Evolutionary conservation across 2,888 invertebrate genomes (phyloP).

Genomic region (Troides helena): DNA sequence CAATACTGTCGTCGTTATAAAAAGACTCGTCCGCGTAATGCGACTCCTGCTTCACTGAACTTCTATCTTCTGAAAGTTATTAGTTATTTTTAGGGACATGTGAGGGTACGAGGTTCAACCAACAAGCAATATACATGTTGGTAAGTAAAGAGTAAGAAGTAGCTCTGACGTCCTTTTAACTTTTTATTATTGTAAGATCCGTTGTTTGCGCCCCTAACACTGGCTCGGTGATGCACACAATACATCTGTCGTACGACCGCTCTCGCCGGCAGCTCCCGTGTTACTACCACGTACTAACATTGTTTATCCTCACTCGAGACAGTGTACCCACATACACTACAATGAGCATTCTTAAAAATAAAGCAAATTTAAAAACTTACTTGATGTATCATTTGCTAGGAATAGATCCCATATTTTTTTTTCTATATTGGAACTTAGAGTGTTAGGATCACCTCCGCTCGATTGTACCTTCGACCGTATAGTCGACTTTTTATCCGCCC

Average conservation of each 20-base stretch:
- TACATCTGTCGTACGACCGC: too few relatives aligned
- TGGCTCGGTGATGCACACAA: too few relatives aligned
- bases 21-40: constrained; percentile 55
- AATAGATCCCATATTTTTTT: constrained; percentile 72
- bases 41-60: constrained; percentile 59
- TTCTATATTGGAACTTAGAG: constrained; percentile 64
- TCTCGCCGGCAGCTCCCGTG: too few relatives aligned
- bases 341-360: too few relatives aligned
- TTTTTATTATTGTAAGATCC: too few relatives aligned
- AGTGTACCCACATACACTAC: too few relatives aligned
- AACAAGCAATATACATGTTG: neutral
- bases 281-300: too few relatives aligned
- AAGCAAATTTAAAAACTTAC: constrained; percentile 11
- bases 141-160: too few relatives aligned
- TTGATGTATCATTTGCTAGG: constrained; percentile 43
- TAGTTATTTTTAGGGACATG: neutral
- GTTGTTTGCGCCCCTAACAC: too few relatives aligned
- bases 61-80: constrained; percentile 44
- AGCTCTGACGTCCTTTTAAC: too few relatives aligned
- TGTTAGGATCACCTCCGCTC: constrained; percentile 61
- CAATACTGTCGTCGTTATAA: constrained; percentile 57
- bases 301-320: too few relatives aligned
- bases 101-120: neutral
- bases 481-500: constrained; percentile 74
- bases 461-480: constrained; percentile 65